Evolutionary conservation across 2,113 vertebrate genomes (phyloP).

Genomic region (Callionymus lyra): DNA sequence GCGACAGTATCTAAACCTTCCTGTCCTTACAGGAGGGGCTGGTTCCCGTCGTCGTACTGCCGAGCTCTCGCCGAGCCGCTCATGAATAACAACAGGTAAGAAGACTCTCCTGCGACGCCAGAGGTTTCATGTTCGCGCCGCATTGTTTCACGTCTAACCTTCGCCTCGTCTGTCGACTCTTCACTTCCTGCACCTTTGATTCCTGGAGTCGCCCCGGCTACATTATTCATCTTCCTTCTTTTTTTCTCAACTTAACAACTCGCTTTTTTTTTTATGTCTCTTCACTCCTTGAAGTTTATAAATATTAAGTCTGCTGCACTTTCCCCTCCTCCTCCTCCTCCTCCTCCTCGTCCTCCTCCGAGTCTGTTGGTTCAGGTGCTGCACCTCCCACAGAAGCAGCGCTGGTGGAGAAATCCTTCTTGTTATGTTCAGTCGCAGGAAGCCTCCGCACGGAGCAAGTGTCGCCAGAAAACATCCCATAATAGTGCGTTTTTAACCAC

Average conservation of each 20-base stretch:
- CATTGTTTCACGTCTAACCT: slow-evolving; percentile 46
- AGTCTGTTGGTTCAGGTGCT: slow-evolving; percentile 38
- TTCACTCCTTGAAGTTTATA: too few species aligned
- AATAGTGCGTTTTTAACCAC: too few species aligned
- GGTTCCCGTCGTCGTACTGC: slow-evolving; percentile 91
- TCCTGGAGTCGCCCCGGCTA: background rate
- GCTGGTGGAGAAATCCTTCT: slow-evolving; percentile 16
- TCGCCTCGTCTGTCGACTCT: slow-evolving; percentile 30
- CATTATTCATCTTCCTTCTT: too few species aligned
- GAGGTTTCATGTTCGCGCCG: slow-evolving; percentile 41
- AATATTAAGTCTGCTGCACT: too few species aligned
- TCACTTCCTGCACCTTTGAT: slow-evolving; percentile 24
- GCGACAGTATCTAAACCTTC: too few species aligned
- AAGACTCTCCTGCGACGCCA: slow-evolving; percentile 31
- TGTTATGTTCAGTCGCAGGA: background rate
- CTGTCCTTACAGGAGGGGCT: slow-evolving; percentile 77
- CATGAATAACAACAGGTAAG: slow-evolving; percentile 75
- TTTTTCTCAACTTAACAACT: too few species aligned
- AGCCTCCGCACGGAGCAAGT: too few species aligned
- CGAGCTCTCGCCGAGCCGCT: slow-evolving; percentile 69
- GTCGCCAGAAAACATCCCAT: too few species aligned
- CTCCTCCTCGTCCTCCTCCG: too few species aligned
- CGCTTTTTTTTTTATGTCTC: too few species aligned
- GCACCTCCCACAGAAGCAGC: slow-evolving; percentile 36
- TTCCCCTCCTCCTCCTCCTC: too few species aligned